Evolutionary conservation across 2,797 vertebrate species (phyloP).

Genomic region (Cephalopachus bancanus): DNA sequence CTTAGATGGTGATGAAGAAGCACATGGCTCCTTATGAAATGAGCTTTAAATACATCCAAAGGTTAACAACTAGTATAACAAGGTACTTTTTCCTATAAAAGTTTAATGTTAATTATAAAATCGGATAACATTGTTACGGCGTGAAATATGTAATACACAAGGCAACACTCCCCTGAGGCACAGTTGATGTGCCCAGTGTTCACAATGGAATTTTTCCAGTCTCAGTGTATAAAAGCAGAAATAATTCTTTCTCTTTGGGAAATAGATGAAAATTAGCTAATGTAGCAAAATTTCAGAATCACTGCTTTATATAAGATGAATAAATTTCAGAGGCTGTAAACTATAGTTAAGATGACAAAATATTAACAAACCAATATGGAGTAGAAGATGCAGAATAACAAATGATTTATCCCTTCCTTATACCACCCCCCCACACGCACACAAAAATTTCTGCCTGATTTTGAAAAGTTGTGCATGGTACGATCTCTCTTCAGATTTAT

Average conservation of each 20-base stretch:
- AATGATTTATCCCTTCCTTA: neutral
- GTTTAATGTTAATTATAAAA: constrained; percentile 86
- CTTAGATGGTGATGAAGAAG: constrained; percentile 67
- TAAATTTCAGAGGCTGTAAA: neutral
- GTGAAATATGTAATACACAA: constrained; percentile 83
- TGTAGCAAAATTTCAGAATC: constrained; percentile 28
- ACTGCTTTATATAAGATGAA: constrained; percentile 2
- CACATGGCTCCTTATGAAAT: constrained; percentile 73
- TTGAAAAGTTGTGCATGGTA: neutral
- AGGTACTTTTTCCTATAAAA: constrained; percentile 83
- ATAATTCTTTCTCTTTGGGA: constrained; percentile 27
- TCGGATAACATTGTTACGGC: constrained; percentile 78
- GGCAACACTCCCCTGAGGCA: constrained; percentile 64
- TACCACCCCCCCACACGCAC: fast-evolving
- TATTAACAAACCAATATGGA: neutral
- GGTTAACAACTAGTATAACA: constrained; percentile 84
- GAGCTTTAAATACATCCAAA: constrained; percentile 82
- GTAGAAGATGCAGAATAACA: neutral
- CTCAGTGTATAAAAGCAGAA: neutral
- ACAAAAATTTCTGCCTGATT: neutral
- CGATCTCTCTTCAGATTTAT: neutral
- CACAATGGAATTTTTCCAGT: constrained; percentile 73
- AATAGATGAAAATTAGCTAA: constrained; percentile 24
- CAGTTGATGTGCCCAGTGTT: constrained; percentile 65
- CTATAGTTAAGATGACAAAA: neutral